Evolutionary conservation across 2,797 vertebrate genomes (phyloP).

Genomic region (Chaunax sp.): DNA sequence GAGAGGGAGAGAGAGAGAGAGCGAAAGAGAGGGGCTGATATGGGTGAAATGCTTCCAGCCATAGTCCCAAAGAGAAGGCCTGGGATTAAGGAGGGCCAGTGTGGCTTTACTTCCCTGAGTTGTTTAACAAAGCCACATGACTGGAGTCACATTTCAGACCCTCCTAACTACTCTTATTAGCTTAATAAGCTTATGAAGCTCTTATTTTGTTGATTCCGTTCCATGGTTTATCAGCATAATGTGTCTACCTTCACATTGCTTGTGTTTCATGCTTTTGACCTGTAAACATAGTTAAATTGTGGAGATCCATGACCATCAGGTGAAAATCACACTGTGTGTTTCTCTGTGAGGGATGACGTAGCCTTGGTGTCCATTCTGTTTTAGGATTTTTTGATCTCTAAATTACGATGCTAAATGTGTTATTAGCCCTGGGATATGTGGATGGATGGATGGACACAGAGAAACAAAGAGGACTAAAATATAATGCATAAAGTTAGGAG

Average conservation of each 20-base stretch:
- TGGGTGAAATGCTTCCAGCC: constrained; percentile 47
- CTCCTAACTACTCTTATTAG: constrained; percentile 38
- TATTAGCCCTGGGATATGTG: constrained; percentile 35
- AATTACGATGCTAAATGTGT: constrained; percentile 66
- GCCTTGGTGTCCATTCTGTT: constrained; percentile 22
- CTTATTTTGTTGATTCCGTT: constrained; percentile 19
- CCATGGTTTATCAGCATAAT: constrained; percentile 21
- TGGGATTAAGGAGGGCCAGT: constrained; percentile 40
- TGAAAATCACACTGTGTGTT: constrained; percentile 25
- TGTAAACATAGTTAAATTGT: background rate
- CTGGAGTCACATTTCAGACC: constrained; percentile 59
- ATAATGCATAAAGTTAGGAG: constrained; percentile 55
- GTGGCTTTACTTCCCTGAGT: constrained; percentile 59
- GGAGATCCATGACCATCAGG: constrained; percentile 3
- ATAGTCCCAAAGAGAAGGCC: constrained; percentile 33
- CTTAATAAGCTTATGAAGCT: too few species aligned
- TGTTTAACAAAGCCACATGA: constrained; percentile 71
- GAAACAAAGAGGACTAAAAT: constrained; percentile 49
- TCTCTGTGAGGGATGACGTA: background rate
- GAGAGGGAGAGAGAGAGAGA: constrained; percentile 3
- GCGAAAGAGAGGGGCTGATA: constrained; percentile 39
- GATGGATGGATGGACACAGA: constrained; percentile 29
- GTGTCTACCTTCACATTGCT: background rate
- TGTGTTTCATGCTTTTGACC: background rate
- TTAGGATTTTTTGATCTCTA: constrained; percentile 55